A percentile compares a stretch with the other conserved stretches of the same genome.
phyloP scores from a whole-genome alignment of 2,888 invertebrate species.

The Tortricodes alternella region DNA sequence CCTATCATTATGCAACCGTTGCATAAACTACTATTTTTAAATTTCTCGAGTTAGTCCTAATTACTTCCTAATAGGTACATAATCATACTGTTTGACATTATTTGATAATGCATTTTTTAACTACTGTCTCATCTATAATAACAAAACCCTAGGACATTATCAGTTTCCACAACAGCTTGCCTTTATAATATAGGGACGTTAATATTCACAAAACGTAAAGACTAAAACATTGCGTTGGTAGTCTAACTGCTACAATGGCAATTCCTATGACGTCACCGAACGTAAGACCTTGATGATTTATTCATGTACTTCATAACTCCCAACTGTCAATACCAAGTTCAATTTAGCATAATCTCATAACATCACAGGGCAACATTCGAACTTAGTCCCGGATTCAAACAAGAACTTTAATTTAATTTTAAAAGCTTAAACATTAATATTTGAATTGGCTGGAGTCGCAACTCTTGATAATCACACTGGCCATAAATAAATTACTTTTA shows the following conservation, averaged over 20 bases:
- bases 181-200: not conserved
- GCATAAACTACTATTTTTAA: too few species aligned
- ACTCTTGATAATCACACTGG: not conserved
- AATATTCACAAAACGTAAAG: not conserved
- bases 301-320: slow-evolving; percentile 17
- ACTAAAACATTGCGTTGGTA: not conserved
- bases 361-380: slow-evolving; percentile 13
- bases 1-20: too few species aligned
- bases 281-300: slow-evolving; percentile 1
- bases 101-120: too few species aligned
- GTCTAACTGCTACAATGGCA: not conserved
- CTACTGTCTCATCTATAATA: too few species aligned
- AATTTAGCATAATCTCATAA: slow-evolving; percentile 22
- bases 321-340: slow-evolving; percentile 15
- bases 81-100: too few species aligned
- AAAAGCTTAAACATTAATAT: not conserved
- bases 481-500: not conserved
- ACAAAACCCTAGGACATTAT: too few species aligned
- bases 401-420: slow-evolving; percentile 1
- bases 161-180: not conserved
- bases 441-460: not conserved
- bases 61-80: too few species aligned
- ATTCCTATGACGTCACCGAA: slow-evolving; percentile 8
- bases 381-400: slow-evolving; percentile 2
- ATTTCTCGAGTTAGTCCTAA: too few species aligned